Base-by-base conservation (phyloP, 2,113 vertebrate genomes). In the Circaetus cinerascens region DNA sequence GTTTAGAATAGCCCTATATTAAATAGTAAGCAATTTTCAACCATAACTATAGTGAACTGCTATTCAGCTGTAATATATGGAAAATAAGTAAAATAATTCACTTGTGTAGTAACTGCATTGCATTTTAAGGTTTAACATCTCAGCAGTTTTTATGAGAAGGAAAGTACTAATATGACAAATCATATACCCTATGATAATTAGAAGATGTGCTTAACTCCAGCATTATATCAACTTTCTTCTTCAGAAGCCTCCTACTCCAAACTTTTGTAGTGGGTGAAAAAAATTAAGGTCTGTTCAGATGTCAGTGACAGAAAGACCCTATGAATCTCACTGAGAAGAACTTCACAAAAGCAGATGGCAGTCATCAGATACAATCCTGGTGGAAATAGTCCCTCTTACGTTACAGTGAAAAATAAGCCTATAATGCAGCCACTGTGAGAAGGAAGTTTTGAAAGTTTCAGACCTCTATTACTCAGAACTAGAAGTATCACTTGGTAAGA, bases 61-160 rank as follows among this genome's bases (percentile, higher is more conserved):
- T 96, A 87, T 93, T 95, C 69, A 91, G 64, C 81, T 94, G 50
- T 87, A 94, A 93, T 93, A 88, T 91, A 95, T 93, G 87, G 93
- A 95, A 96, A 96, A 96, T 60, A 96, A 89, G 64, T 81, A 43
- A 95, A 95, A 87, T 95, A 93, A 94, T 93, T 97, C 93, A 94
- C 73, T 95, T 91, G 51, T 78, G 66, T 87, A 93, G 90, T 87
- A 96, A 77, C 56, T 90, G 73, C 48, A 82, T 60, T 85, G 46
- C 77, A 79, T 95, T 97, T 91, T 78, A 14, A 91, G 91, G 27
- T 94, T 78, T 75, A 72, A 60, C 43, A 48, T 72, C 80, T 97
- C 92, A 94, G 90, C 87, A 90, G 64, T 91, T 96, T 93, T 91
- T 85, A 67, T 63, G 20, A 77, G 90, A 53, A 86, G 30, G 77